Conservation (phyloP, 1,140 invertebrate genomes). For the Armadillidium nasatum region DNA sequence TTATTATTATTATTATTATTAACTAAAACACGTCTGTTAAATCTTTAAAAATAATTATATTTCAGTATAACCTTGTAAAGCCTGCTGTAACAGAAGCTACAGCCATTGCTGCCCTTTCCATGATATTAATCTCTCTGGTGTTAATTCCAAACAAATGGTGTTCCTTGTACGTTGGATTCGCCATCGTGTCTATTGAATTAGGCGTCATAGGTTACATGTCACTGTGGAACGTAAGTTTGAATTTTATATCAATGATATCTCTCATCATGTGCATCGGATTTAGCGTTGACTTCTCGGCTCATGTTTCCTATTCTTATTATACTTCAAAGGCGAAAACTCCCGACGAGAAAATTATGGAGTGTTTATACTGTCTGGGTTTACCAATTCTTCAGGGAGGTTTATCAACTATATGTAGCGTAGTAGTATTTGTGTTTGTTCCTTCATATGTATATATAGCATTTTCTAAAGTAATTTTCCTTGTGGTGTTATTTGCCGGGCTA, state of each 20-base stretch:
- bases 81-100: neutral
- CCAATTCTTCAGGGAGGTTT: constrained; percentile 93
- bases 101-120: neutral
- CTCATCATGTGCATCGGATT: constrained; percentile 98
- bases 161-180: constrained; percentile 89
- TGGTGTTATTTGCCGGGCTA: constrained; percentile 88
- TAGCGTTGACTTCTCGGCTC: constrained; percentile 94
- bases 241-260: constrained; percentile 98
- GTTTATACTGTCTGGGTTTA: constrained; percentile 80
- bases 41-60: neutral
- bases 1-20: no score
- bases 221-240: constrained; percentile 87
- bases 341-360: constrained; percentile 76
- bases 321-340: constrained; percentile 68
- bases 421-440: constrained; percentile 78
- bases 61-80: neutral
- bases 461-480: constrained; percentile 96
- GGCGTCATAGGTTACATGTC: constrained; percentile 97
- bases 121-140: constrained; percentile 65
- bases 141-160: constrained; percentile 92
- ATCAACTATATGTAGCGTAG: constrained; percentile 85
- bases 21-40: no score
- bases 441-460: constrained; percentile 97
- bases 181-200: constrained; percentile 88
- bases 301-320: constrained; percentile 95